Evolutionary conservation across 2,797 vertebrate genomes (phyloP).

Genomic region (Urocyon cinereoargenteus): DNA sequence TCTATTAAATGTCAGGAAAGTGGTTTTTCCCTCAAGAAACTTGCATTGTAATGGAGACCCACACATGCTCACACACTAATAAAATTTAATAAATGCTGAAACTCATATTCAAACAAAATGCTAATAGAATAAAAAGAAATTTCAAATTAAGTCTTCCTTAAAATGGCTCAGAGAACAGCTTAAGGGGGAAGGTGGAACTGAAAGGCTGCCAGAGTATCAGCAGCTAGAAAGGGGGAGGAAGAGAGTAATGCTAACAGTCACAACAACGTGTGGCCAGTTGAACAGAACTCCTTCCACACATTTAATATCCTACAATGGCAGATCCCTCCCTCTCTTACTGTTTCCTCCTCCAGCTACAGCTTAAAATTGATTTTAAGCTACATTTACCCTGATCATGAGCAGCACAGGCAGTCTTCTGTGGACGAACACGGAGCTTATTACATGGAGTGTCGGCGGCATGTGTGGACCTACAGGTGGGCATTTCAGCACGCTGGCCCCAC

Average conservation of each 20-base stretch:
- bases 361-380: background rate
- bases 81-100: background rate
- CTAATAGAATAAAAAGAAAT: background rate
- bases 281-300: background rate
- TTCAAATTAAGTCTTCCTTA: background rate
- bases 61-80: background rate
- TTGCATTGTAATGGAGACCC: background rate
- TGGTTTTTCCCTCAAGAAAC: slow-evolving; percentile 4
- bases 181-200: background rate
- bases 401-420: background rate
- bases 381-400: background rate
- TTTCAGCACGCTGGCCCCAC: background rate
- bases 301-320: background rate
- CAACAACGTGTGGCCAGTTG: background rate
- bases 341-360: background rate
- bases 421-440: background rate
- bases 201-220: background rate
- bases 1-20: background rate
- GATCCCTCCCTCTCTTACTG: background rate
- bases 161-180: background rate
- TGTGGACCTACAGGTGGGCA: background rate
- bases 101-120: background rate
- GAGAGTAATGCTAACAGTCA: background rate
- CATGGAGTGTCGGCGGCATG: rapidly evolving
- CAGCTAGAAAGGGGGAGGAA: background rate